Evolutionary conservation across 2,797 vertebrate species (phyloP), one percentile per base, ranked within the genome.

Genomic region (Aphelocoma californica): DNA sequence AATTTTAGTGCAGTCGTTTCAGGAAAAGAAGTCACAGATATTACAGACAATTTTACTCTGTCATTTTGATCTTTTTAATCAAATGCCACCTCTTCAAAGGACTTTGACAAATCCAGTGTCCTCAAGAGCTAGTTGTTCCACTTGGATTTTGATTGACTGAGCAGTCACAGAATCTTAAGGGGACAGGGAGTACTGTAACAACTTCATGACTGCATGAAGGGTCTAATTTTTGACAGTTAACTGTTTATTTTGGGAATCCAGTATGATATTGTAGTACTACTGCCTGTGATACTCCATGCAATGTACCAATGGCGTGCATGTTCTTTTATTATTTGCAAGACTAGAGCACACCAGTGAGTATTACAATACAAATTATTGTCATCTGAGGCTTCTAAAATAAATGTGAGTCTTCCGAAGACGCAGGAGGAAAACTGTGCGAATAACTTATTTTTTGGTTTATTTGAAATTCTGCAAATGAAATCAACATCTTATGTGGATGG

Each of bases 21-120:
- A 90, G 57, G 47, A 85, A 82, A 85, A 88, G 56, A 83, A 79
- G 40, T 60, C 53, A 74, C 20, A 69, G 40, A 48, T 77, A 81
- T 19, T 42, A 53, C 29, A 86, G 32, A n/a, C 3, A 14, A 66
- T 71, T 73, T 54, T 61, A 38, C 47, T 60, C 14, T 40, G n/a
- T 66, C 64, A 85, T 92, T 93, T 85, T 70, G 24, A 92, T 69
- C 14, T 71, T 86, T 91, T 91, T 69, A 82, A 73, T 84, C 60
- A 90, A 86, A 85, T 77, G 42, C 28, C 57, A 81, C 14, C 51
- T 86, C 56, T 80, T 77, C 69, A 58, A 86, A 92, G 60, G 58
- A 58, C 48, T 89, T 44, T 70, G 65, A 88, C 26, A 90, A 54
- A 92, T 73, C n/a, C 24, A 61, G 53, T 50, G 20, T 77, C 48